Percentiles rank a stretch among this genome's conserved stretches.
Evolutionary conservation across 1,140 invertebrate species (phyloP).

Genomic region (Eubasilissa regina): DNA sequence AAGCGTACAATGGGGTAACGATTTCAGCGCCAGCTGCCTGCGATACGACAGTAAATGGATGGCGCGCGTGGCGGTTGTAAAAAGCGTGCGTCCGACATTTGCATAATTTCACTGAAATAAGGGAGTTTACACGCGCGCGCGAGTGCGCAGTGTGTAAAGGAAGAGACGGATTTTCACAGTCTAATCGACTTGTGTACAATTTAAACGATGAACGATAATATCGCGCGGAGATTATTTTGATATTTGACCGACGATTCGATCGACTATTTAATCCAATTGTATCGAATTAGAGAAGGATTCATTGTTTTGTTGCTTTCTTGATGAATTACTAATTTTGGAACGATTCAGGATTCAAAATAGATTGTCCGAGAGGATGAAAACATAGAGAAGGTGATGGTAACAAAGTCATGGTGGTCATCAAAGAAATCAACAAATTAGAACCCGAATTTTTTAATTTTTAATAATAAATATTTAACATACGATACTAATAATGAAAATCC

Average conservation of each 20-base stretch:
- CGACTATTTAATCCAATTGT: background rate
- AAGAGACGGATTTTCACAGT: constrained; percentile 19
- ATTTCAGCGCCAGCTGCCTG: constrained; percentile 23
- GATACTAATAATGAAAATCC: too few relatives aligned
- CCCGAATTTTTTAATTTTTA: too few relatives aligned
- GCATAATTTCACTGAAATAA: constrained; percentile 31
- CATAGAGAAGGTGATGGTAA: too few relatives aligned
- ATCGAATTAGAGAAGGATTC: too few relatives aligned
- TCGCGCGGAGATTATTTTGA: constrained; percentile 4
- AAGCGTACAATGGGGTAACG: constrained; percentile 12
- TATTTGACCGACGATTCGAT: constrained; percentile 4
- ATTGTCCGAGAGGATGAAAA: too few relatives aligned
- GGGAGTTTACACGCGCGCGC: background rate
- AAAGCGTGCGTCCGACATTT: constrained; percentile 40
- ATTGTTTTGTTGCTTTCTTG: too few relatives aligned
- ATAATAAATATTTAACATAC: too few relatives aligned
- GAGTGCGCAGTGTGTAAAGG: constrained; percentile 1
- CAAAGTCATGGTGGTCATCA: too few relatives aligned
- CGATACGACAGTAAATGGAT: constrained; percentile 26
- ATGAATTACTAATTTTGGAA: too few relatives aligned
- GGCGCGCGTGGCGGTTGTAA: constrained; percentile 29
- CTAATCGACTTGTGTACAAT: constrained; percentile 32
- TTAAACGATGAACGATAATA: constrained; percentile 20
- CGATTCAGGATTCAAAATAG: too few relatives aligned
- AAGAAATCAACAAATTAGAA: too few relatives aligned